These are phyloP conservation scores for Leuciscus waleckii DNA, from an alignment of 2,797 vertebrate genomes.

Conservation along the genomic window DNA sequence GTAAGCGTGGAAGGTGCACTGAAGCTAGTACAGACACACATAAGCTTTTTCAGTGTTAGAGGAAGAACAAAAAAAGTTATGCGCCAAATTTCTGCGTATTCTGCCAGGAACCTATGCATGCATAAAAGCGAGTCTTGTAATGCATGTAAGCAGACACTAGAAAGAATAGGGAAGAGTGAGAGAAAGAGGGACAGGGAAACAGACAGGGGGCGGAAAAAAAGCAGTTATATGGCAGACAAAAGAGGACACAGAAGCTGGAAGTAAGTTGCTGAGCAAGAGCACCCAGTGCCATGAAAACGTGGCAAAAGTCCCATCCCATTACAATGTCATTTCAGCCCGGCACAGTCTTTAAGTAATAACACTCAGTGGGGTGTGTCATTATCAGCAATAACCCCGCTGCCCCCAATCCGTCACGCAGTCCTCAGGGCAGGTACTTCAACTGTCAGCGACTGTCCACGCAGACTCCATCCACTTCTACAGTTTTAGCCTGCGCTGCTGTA, in stretches of 20 bases:
- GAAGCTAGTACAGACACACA: slow-evolving; percentile 19
- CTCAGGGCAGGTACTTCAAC: slow-evolving; percentile 55
- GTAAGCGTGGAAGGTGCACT: slow-evolving; percentile 10
- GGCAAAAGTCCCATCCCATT: slow-evolving; percentile 61
- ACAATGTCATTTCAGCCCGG: slow-evolving; percentile 63
- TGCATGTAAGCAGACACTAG: slow-evolving; percentile 72
- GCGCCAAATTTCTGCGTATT: slow-evolving; percentile 14
- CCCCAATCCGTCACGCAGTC: slow-evolving; percentile 51
- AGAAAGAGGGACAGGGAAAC: slow-evolving; percentile 53
- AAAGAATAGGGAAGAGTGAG: slow-evolving; percentile 55
- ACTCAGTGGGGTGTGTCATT: slow-evolving; percentile 64
- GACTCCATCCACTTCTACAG: slow-evolving; percentile 36
- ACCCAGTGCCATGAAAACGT: slow-evolving; percentile 50
- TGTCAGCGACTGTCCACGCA: slow-evolving; percentile 57
- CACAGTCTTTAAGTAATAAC: slow-evolving; percentile 66
- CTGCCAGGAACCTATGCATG: slow-evolving; percentile 44
- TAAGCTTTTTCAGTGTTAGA: slow-evolving; percentile 24
- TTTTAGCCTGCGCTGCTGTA: not conserved
- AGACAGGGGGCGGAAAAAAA: slow-evolving; percentile 63
- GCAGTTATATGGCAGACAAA: slow-evolving; percentile 63
- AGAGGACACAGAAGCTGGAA: slow-evolving; percentile 39
- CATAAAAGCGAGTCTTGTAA: slow-evolving; percentile 55
- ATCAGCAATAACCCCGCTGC: slow-evolving; percentile 53
- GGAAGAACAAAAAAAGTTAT: slow-evolving; percentile 28
- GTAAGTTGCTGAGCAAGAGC: slow-evolving; percentile 52